Conservation (phyloP, 2,888 invertebrate species). For the Phymatocera aterrima region DNA sequence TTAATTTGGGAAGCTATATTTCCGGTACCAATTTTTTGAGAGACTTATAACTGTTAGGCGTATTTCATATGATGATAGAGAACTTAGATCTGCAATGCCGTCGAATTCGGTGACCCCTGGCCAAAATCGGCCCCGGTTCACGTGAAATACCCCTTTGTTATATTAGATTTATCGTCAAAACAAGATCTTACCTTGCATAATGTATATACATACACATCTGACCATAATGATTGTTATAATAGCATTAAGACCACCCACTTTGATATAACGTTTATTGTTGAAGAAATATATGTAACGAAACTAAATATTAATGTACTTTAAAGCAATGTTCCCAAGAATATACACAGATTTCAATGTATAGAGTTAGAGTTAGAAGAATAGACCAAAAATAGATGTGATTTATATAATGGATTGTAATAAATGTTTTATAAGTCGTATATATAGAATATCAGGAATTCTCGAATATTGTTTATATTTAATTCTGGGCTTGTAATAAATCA, state of each 20-base stretch:
- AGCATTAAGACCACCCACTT: neutral
- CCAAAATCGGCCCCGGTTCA: too few species aligned
- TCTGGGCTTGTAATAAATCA: neutral
- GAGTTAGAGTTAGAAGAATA: neutral
- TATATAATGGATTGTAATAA: neutral
- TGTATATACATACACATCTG: too few species aligned
- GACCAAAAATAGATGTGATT: neutral
- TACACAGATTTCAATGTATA: neutral
- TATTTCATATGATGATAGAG: too few species aligned
- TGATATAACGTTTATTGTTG: constrained; percentile 21
- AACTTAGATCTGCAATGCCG: too few species aligned
- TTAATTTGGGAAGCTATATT: too few species aligned
- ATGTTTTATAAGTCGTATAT: constrained; percentile 7
- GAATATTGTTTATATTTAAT: neutral
- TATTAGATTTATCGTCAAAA: neutral
- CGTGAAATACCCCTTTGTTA: too few species aligned
- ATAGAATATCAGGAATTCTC: neutral
- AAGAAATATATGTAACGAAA: constrained; percentile 1
- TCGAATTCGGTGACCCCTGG: too few species aligned
- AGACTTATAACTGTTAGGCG: too few species aligned
- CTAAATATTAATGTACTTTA: neutral
- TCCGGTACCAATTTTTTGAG: too few species aligned
- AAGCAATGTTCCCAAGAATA: neutral
- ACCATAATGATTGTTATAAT: constrained; percentile 35
- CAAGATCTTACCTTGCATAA: neutral